Percentiles rank a stretch among this genome's conserved stretches.
phyloP scores from a whole-genome alignment of 2,888 invertebrate genomes.

The Drosophila rellima region DNA sequence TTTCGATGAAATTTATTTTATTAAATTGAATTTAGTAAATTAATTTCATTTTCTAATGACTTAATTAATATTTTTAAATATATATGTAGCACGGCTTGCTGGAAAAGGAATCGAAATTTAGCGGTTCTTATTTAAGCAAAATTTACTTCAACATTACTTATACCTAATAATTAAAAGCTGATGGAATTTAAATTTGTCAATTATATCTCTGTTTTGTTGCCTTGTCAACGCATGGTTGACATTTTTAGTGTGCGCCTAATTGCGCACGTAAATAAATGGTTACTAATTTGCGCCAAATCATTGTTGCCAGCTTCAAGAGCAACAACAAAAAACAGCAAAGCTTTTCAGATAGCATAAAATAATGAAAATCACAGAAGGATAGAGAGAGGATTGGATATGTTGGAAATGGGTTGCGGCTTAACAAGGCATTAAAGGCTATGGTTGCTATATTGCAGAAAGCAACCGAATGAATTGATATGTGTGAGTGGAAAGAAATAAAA shows the following conservation, averaged over 20 bases:
- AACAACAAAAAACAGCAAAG: constrained; percentile 25
- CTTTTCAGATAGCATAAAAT: constrained; percentile 16
- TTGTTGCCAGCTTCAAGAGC: constrained; percentile 31
- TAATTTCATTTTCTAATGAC: too few relatives aligned
- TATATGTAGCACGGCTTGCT: not conserved
- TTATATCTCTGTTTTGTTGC: constrained; percentile 41
- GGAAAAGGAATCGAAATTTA: not conserved
- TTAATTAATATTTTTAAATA: too few relatives aligned
- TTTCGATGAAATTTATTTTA: too few relatives aligned
- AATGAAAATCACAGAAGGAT: not conserved
- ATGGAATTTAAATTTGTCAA: constrained; percentile 48
- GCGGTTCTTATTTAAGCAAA: not conserved
- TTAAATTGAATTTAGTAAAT: too few relatives aligned
- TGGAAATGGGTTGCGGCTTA: constrained; percentile 54
- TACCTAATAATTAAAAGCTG: constrained; percentile 1
- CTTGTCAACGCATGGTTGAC: constrained; percentile 46
- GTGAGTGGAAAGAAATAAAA: constrained; percentile 27
- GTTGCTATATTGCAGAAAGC: constrained; percentile 13
- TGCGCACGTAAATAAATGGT: constrained; percentile 72
- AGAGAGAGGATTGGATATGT: not conserved
- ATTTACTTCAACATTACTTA: not conserved
- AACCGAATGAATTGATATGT: constrained; percentile 48
- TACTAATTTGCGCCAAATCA: constrained; percentile 72
- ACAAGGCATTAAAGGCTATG: constrained; percentile 49
- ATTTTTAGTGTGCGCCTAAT: constrained; percentile 59